phyloP scores from a whole-genome alignment of 35 echinoderm and acorn worm species.

The Heliocidaris tuberculata region DNA sequence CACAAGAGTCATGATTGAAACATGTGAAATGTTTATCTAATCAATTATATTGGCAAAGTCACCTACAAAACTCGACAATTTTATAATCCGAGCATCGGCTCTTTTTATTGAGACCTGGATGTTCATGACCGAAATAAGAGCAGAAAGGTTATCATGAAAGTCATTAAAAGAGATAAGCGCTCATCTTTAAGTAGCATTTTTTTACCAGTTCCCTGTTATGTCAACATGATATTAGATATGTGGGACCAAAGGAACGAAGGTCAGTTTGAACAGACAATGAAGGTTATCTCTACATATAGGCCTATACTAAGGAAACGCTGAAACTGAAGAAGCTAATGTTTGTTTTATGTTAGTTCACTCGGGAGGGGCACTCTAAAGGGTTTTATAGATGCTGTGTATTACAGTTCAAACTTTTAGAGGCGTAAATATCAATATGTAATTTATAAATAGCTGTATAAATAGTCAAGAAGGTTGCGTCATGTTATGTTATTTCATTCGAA shows the following conservation, averaged over 20 bases:
- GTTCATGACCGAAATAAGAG: not conserved
- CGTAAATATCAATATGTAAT: too few relatives aligned
- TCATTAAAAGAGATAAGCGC: not conserved
- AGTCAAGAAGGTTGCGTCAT: too few relatives aligned
- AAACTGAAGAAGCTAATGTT: not conserved
- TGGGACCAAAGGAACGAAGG: not conserved
- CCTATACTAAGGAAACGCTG: not conserved
- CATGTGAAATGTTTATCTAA: not conserved
- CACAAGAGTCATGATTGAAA: not conserved
- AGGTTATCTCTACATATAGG: not conserved
- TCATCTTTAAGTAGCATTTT: not conserved
- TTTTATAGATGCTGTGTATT: too few relatives aligned
- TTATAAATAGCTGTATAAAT: too few relatives aligned
- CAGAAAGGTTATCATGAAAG: not conserved
- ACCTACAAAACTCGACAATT: not conserved
- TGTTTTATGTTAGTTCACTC: not conserved
- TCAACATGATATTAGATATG: not conserved
- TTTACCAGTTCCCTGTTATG: not conserved
- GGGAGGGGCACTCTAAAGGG: too few relatives aligned
- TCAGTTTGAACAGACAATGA: not conserved
- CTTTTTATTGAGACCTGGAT: not conserved
- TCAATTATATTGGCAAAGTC: not conserved
- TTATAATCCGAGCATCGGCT: not conserved
- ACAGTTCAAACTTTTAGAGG: too few relatives aligned
- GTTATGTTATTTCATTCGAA: too few relatives aligned